Percentiles rank a stretch among this genome's conserved stretches.
Conservation (phyloP, 2,888 invertebrate species). For the Drosophila quasianomalipes region DNA sequence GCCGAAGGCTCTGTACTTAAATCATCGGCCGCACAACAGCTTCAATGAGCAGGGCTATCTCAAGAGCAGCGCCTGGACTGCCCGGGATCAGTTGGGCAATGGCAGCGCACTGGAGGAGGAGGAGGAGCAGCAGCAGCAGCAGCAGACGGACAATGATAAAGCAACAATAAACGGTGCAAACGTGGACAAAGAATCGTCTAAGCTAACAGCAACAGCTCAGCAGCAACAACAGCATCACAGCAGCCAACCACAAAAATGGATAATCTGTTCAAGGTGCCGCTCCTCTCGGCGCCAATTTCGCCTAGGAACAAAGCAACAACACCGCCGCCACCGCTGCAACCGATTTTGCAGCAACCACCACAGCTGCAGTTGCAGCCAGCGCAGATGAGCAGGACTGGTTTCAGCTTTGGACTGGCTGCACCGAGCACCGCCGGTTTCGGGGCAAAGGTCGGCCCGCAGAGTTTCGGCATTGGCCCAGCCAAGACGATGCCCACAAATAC, state of each 20-base stretch:
- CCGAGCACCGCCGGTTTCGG: slow-evolving; percentile 8
- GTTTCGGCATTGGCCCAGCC: slow-evolving; percentile 15
- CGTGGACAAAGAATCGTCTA: neutral
- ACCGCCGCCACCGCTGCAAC: slow-evolving; percentile 28
- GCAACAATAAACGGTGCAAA: neutral
- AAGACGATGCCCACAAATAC: slow-evolving; percentile 1
- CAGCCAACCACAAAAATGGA: slow-evolving; percentile 14
- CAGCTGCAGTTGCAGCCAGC: neutral
- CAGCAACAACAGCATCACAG: neutral
- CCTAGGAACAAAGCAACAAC: slow-evolving; percentile 57
- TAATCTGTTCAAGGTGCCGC: slow-evolving; percentile 83
- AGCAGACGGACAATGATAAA: neutral
- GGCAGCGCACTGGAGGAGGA: slow-evolving; percentile 1
- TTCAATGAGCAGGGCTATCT: slow-evolving; percentile 90
- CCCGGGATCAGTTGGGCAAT: slow-evolving; percentile 85
- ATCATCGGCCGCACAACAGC: slow-evolving; percentile 90
- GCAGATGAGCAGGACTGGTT: neutral
- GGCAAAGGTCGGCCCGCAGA: neutral
- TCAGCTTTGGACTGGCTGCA: slow-evolving; percentile 7
- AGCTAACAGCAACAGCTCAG: neutral
- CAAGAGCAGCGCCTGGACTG: slow-evolving; percentile 86
- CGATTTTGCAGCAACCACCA: neutral
- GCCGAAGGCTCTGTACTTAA: slow-evolving; percentile 86
- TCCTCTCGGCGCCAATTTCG: slow-evolving; percentile 55
- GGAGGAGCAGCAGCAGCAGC: neutral